phyloP scores from a whole-genome alignment of 2,113 vertebrate genomes.

The Coregonus clupeaformis region DNA sequence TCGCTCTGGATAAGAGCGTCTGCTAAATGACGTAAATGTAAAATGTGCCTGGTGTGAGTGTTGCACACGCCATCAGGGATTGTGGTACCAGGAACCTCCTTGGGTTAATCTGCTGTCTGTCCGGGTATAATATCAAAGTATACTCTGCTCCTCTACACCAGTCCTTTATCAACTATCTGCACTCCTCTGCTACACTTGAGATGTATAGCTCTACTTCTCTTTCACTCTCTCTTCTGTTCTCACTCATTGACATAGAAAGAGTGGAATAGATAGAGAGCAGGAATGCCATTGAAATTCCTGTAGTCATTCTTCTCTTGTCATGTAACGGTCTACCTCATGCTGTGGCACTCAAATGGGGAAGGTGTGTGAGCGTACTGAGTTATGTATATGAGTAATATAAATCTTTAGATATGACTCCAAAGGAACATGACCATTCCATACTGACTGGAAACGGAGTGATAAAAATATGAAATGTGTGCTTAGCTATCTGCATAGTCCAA shows the following conservation, averaged over 20 bases:
- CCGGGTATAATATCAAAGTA: constrained; percentile 19
- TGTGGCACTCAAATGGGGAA: neutral
- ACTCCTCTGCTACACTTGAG: neutral
- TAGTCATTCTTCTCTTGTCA: constrained; percentile 15
- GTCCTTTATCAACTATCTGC: constrained; percentile 3
- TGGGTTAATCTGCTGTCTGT: constrained; percentile 11
- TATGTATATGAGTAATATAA: neutral
- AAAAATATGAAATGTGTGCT: neutral
- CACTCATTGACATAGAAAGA: neutral
- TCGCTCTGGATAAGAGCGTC: no score
- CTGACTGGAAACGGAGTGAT: neutral
- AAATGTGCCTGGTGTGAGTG: no score
- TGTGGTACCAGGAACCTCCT: neutral
- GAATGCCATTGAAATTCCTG: constrained; percentile 35
- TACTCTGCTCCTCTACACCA: neutral
- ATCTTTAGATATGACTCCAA: no score
- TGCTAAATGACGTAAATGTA: no score
- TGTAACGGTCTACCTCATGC: constrained; percentile 12
- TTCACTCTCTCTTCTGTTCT: neutral
- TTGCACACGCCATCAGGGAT: no score
- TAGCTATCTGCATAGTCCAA: neutral
- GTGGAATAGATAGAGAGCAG: constrained; percentile 6
- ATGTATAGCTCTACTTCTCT: neutral
- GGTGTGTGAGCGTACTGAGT: neutral
- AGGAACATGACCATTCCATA: neutral